Percentiles rank a stretch among this genome's conserved stretches.
Evolutionary conservation across 2,797 vertebrate species (phyloP).

Genomic region (Typhlichthys subterraneus): DNA sequence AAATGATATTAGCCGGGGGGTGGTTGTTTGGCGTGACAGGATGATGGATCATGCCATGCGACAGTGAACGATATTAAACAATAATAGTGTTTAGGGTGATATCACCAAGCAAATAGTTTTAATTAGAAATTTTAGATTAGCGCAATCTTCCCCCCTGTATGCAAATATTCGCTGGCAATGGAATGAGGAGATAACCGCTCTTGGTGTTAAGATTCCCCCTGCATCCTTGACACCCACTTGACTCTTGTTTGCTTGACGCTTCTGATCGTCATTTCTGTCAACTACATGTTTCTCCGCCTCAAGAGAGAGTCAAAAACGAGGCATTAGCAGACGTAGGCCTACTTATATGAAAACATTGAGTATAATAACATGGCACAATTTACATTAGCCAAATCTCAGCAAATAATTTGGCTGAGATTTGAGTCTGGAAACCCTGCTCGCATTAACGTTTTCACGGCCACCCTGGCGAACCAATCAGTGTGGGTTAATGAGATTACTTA

Average conservation of each 20-base stretch:
- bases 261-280: too few relatives aligned
- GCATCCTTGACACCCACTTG: constrained; percentile 9
- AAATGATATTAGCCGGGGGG: constrained; percentile 78
- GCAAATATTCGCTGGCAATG: constrained; percentile 56
- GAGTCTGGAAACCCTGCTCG: too few relatives aligned
- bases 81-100: constrained; percentile 68
- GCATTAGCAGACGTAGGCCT: too few relatives aligned
- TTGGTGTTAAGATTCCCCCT: constrained; percentile 1
- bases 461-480: too few relatives aligned
- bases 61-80: constrained; percentile 85
- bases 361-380: too few relatives aligned
- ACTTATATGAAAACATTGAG: too few relatives aligned
- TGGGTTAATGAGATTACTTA: too few relatives aligned
- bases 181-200: constrained; percentile 37
- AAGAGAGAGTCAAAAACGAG: too few relatives aligned
- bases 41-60: constrained; percentile 84
- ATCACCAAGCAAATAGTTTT: constrained; percentile 74
- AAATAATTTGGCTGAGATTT: too few relatives aligned
- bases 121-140: constrained; percentile 77
- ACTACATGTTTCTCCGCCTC: too few relatives aligned
- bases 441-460: too few relatives aligned
- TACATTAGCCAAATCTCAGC: too few relatives aligned
- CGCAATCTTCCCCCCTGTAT: constrained; percentile 50
- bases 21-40: constrained; percentile 51
- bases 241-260: not conserved